These are phyloP conservation scores for Teleogryllus oceanicus DNA, from an alignment of 2,888 invertebrate genomes.

Conservation along the genomic window DNA sequence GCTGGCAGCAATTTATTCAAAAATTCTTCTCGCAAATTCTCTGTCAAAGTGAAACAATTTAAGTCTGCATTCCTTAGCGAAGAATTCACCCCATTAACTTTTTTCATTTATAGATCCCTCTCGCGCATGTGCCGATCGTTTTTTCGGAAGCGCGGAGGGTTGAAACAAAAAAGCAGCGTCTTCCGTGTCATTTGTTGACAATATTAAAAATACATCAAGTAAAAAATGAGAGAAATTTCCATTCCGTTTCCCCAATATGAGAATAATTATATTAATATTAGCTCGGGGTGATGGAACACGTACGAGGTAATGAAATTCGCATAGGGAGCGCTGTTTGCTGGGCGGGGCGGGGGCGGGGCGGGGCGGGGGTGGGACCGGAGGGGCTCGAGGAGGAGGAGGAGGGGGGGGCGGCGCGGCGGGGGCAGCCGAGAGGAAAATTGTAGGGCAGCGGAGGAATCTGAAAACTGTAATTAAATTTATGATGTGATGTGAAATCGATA, in stretches of 20 bases:
- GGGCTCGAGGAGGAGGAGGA: too few species aligned
- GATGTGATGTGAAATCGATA: conserved; percentile 35
- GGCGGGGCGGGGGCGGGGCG: too few species aligned
- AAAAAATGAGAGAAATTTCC: conserved; percentile 18
- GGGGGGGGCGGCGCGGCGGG: too few species aligned
- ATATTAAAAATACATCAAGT: conserved; percentile 18
- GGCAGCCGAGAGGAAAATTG: conserved; percentile 26
- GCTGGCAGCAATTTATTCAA: conserved; percentile 5
- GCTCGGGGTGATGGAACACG: conserved; percentile 6
- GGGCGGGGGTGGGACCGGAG: too few species aligned
- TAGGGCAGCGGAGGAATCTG: conserved; percentile 20
- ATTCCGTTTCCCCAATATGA: conserved; percentile 18
- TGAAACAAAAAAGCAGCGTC: neutral
- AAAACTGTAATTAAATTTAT: conserved; percentile 35
- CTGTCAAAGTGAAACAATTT: conserved; percentile 18
- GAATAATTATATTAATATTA: conserved; percentile 18
- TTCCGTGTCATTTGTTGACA: conserved; percentile 18
- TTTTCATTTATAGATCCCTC: neutral
- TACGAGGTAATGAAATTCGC: conserved; percentile 4
- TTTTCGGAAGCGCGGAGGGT: neutral
- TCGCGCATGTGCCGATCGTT: neutral
- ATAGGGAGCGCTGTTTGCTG: neutral
- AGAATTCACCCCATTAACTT: conserved; percentile 2
- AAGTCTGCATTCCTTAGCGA: neutral
- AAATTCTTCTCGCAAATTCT: conserved; percentile 12